Conservation (phyloP, 2,888 invertebrate species). For the Agrotis ipsilon region DNA sequence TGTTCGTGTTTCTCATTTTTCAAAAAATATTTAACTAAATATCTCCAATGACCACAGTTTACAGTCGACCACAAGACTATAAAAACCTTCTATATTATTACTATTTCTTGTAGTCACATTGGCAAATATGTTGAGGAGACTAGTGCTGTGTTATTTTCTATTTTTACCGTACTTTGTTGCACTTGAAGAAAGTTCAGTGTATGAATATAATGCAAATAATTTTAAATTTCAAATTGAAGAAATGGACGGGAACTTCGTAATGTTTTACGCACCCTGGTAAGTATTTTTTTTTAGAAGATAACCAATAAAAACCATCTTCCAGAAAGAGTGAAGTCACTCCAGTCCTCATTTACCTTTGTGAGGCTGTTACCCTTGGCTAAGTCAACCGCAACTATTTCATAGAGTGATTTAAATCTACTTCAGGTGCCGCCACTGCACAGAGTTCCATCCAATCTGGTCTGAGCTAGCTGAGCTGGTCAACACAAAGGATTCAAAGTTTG, state of each 20-base stretch:
- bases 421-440: constrained; percentile 97
- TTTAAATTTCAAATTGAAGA: constrained; percentile 92
- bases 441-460: constrained; percentile 94
- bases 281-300: constrained; percentile 65
- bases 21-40: constrained; percentile 4
- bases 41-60: constrained; percentile 41
- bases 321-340: not conserved
- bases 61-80: not conserved
- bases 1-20: constrained; percentile 17
- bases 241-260: constrained; percentile 93
- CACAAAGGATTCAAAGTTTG: constrained; percentile 92
- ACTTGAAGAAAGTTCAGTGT: constrained; percentile 92
- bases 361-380: not conserved
- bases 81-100: constrained; percentile 1
- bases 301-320: not conserved
- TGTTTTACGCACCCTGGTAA: constrained; percentile 96
- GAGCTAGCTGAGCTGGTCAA: constrained; percentile 94
- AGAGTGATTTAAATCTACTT: constrained; percentile 28
- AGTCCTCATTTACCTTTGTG: constrained; percentile 4
- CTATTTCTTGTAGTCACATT: constrained; percentile 3
- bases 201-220: constrained; percentile 91
- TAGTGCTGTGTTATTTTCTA: constrained; percentile 71
- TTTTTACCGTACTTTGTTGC: constrained; percentile 92
- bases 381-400: not conserved
- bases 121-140: constrained; percentile 69